These are phyloP conservation scores for Lycaon pictus DNA, from an alignment of 2,113 vertebrate genomes.

Conservation along the genomic window DNA sequence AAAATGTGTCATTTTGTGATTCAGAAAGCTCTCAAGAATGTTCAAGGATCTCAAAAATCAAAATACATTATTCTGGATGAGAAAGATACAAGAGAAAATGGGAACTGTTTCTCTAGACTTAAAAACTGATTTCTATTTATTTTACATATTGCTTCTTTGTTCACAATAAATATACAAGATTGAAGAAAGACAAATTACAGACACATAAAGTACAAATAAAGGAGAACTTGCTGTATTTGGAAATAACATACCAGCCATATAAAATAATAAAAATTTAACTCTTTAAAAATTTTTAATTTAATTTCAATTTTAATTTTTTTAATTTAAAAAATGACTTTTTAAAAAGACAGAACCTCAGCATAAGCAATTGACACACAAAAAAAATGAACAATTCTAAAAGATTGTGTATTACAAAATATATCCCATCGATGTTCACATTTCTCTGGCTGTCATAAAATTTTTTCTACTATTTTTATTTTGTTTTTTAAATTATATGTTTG, in stretches of 20 bases:
- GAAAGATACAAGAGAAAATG: neutral
- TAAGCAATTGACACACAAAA: slow-evolving; percentile 11
- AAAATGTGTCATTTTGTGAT: slow-evolving; percentile 6
- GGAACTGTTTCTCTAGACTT: neutral
- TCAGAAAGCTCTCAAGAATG: slow-evolving; percentile 28
- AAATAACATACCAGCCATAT: slow-evolving; percentile 2
- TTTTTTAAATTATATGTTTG: slow-evolving; percentile 13
- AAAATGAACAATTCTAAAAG: neutral
- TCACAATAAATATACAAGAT: neutral
- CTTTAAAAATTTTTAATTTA: neutral
- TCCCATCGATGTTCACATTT: neutral
- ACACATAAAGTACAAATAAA: neutral
- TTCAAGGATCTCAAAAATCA: neutral
- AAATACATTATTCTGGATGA: slow-evolving; percentile 23
- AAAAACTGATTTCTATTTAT: neutral
- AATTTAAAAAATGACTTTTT: neutral
- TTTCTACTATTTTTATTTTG: neutral
- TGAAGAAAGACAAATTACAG: neutral
- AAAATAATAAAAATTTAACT: neutral
- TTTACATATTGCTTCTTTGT: neutral
- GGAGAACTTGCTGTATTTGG: neutral
- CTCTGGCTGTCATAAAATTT: neutral
- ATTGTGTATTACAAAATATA: neutral
- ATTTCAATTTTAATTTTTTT: neutral
- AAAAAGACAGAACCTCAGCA: neutral